phyloP scores from a whole-genome alignment of 1,140 invertebrate species.

The Drosophila insularis region DNA sequence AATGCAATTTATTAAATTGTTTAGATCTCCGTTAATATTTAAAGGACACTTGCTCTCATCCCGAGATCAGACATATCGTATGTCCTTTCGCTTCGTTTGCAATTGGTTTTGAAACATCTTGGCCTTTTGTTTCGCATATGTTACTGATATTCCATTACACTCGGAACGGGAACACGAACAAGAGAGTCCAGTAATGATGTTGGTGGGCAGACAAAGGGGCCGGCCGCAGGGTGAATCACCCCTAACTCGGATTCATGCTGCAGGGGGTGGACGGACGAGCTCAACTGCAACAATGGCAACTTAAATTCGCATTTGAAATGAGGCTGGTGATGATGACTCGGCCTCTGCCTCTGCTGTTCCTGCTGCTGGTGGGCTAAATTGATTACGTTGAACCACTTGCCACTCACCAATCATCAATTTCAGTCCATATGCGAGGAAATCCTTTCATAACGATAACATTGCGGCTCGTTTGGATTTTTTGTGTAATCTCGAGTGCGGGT shows the following conservation, averaged over 20 bases:
- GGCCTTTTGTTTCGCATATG: slow-evolving; percentile 54
- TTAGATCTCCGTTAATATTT: neutral
- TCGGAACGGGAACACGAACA: neutral
- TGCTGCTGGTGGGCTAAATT: slow-evolving; percentile 55
- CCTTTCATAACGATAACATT: slow-evolving; percentile 40
- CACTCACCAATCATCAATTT: slow-evolving; percentile 76
- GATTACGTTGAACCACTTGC: slow-evolving; percentile 60
- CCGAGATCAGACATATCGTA: slow-evolving; percentile 15
- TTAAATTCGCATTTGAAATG: slow-evolving; percentile 77
- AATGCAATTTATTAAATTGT: neutral
- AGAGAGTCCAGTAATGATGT: slow-evolving; percentile 19
- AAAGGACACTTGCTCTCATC: neutral
- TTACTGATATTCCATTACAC: slow-evolving; percentile 51
- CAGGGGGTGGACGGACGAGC: slow-evolving; percentile 8
- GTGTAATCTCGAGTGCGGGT: slow-evolving; percentile 29
- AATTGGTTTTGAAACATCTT: slow-evolving; percentile 36
- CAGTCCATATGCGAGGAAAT: slow-evolving; percentile 71
- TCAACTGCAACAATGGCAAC: slow-evolving; percentile 63
- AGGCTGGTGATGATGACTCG: slow-evolving; percentile 30
- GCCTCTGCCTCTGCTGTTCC: neutral
- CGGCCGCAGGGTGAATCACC: neutral
- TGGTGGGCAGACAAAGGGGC: slow-evolving; percentile 3
- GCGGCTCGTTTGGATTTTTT: slow-evolving; percentile 1
- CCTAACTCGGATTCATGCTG: slow-evolving; percentile 4
- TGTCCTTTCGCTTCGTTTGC: slow-evolving; percentile 8